Evolutionary conservation across 2,888 invertebrate species (phyloP), one percentile per base, ranked within the genome.

Genomic region (Stenolophus ochropezus): DNA sequence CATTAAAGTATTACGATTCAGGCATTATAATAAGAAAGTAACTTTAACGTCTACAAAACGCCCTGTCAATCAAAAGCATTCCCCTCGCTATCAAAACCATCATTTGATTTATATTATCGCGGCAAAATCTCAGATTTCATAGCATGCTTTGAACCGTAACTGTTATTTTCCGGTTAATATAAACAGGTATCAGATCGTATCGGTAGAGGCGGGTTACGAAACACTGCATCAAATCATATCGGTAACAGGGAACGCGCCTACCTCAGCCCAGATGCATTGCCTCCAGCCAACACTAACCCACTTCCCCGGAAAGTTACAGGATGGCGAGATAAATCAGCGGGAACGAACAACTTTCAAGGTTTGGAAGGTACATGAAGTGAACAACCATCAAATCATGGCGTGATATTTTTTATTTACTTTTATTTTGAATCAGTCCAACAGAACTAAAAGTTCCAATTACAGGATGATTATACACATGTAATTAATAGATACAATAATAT

Each of bases 81-180:
- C 14, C 21, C 21, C n/a, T 11, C 23, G 11, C 18, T 20, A 53
- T 53, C 53, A 18, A 53, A 53, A 16, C 18, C 53, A 42, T 56
- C 56, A 56, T 61, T 61, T 61, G 25, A 61, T 61, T 61, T 61
- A 25, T 61, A 61, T 61, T 61, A 61, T 61, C 61, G 23, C 14
- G 5, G 6, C n/a, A 69, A 69, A 69, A 69, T 69, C 27, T 69
- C 65, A 27, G 6, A 69, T 69, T 69, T 69, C 65, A 42, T 14
- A 16, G 27, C 16, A 16, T n/a, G 4, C 18, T 27, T 25, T 65
- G 25, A 65, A 14, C 61, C 61, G 27, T 65, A 65, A 14, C 25
- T 69, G 65, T 16, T 69, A 69, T 69, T 69, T 69, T 69, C 27
- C 65, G 65, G 61, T 61, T 25, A 56, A 61, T 61, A 61, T 61